phyloP scores from a whole-genome alignment of 2,113 vertebrate species.

The Gnathonemus echidnorhynchus region DNA sequence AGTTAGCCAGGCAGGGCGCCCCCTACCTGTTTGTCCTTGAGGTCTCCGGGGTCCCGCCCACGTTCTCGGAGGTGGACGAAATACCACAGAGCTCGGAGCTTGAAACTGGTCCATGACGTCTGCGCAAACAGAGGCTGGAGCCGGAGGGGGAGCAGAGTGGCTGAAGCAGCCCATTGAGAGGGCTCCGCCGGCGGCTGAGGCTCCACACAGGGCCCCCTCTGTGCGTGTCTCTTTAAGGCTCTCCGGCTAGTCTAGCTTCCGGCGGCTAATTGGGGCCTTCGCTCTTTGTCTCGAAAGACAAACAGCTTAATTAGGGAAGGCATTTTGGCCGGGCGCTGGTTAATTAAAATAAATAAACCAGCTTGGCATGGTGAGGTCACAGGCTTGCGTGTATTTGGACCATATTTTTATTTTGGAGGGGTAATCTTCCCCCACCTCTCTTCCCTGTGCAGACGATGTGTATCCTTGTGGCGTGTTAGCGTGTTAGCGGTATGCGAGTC shows the following conservation, averaged over 20 bases:
- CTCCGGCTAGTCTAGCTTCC: neutral
- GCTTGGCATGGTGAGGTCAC: constrained; percentile 36
- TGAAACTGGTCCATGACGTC: constrained; percentile 26
- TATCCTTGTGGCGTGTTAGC: neutral
- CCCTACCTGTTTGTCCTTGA: neutral
- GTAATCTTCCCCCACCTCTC: neutral
- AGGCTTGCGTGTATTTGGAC: constrained; percentile 19
- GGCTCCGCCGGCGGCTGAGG: constrained; percentile 5
- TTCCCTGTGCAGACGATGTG: neutral
- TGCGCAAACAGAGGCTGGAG: constrained; percentile 28
- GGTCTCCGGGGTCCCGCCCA: neutral
- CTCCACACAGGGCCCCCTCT: constrained; percentile 17
- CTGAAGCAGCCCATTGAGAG: constrained; percentile 21
- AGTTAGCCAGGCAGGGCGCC: neutral
- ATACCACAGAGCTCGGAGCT: constrained; percentile 13
- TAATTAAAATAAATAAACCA: constrained; percentile 60
- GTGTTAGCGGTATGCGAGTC: neutral
- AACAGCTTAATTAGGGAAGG: constrained; percentile 47
- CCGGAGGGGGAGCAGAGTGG: neutral
- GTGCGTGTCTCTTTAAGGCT: neutral
- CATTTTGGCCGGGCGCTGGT: constrained; percentile 33
- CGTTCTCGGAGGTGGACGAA: neutral
- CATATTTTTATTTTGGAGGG: neutral
- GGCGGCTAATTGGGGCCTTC: constrained; percentile 36
- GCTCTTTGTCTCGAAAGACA: constrained; percentile 35